Base-by-base conservation (phyloP, 64 coral and sea anemone species). In the Acropora yongei region DNA sequence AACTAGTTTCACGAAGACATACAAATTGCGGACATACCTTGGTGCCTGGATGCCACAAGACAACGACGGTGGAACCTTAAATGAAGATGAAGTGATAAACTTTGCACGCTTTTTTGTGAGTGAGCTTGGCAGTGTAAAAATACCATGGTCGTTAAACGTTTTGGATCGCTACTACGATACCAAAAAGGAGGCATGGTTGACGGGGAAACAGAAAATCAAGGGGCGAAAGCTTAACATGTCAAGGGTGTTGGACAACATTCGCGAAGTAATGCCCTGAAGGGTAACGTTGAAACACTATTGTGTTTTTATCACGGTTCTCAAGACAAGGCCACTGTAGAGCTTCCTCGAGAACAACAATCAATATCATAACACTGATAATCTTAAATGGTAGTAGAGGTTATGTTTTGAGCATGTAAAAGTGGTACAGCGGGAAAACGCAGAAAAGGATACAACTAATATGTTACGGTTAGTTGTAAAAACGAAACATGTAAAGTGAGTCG, bases 41-140 rank as follows among this genome's bases (percentile, higher is more conserved):
- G 92, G 88, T 46, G 95, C 95, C 10, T 97, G 95, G 95, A 97
- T 94, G 91, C 88, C 95, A 30, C 45, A 44, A 50, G 92, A 97
- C 20, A 97, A 97, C 74, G 41, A 82, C 0, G 48, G 72, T 20
- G 91, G 91, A 41, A 20, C 19, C 9, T 75, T 94, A 10, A 89
- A 44, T 20, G 48, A 92, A 18, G 12, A 58, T 3, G 90, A 92
- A 67, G 89, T 91, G 3, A 88, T 91, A 41, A 76, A 67, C 17
- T 92, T 95, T 88, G 94, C 76, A 8, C 49, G 44, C 3, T 95
- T 77, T 68, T 95, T 88, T 88, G 84, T 88, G 7, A 49, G 14
- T 3, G 43, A 91, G 55, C 84, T 95, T 6, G 40, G 73, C 17
- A 88, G 66, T 16, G 75, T 72, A 6, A 80, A 8, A 14, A 91